Evolutionary conservation across 2,113 vertebrate species (phyloP), one percentile per base, ranked within the genome.

Genomic region (Lepidothrix coronata): DNA sequence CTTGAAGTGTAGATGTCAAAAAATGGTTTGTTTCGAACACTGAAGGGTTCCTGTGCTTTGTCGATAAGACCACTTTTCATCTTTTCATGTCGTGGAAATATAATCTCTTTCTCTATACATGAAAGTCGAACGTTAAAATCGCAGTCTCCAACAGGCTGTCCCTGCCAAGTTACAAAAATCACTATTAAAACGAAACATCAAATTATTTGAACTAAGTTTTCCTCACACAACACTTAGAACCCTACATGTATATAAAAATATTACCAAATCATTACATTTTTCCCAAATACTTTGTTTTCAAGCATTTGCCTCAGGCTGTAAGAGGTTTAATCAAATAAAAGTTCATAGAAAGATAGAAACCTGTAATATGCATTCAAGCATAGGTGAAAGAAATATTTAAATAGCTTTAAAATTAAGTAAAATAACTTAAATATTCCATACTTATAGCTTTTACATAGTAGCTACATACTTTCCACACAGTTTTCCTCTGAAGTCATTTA

Each of bases 71-170:
- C 99, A 14, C 86, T 98, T 97, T 99, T 99, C 98, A 99, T 99
- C 97, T 99, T 99, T 89, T 99, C 99, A 77, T 98, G 98, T 24
- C 99, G 98, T 31, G 99, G 99, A 93, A 97, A 98, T 97, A 99
- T 99, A 19, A 99, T 99, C 96, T 99, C 99, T 94, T 99, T 99
- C 97, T 99, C 99, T 95, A 99, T 99, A 97, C 99, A 99, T 27
- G 99, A 94, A 66, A 99, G 98, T 24, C 99, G 98, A 93, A 98
- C 98, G 85, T 98, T 99, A 97, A 99, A 99, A 97, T 99, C 99
- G 91, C 99, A 99, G 49, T 99, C 99, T 85, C 99, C 99, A 96
- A 99, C 99, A 37, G 99, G 99, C 81, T 99, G 99, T 33, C 98
- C 99, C 99, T 99, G 97, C 33, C 97, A 98, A 95, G 93, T 68